Base-by-base conservation (phyloP, 2,113 vertebrate genomes). In the Corythornis cristatus region DNA sequence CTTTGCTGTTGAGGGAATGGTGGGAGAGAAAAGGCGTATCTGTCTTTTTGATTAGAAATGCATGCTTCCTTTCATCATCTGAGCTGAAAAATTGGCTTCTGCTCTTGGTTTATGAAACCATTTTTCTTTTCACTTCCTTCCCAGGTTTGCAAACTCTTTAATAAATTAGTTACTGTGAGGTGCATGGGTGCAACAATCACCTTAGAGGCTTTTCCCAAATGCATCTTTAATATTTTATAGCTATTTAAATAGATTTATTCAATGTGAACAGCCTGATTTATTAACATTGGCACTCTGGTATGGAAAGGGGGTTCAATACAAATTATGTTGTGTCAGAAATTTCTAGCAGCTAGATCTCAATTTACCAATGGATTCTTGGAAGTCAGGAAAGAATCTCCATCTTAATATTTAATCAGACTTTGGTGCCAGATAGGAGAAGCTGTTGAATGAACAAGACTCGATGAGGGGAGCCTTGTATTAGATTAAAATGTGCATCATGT, bases 11-110 rank as follows among this genome's bases (percentile, higher is more conserved):
- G 97, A 98, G 97, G 96, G 97, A 98, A 98, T 93, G 97, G 96
- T 97, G 96, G 97, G 96, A 98, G 97, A 97, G 96, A 98, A 96
- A 98, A 97, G 97, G 97, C 96, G 96, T 98, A 98, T 98, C 98
- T 97, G 97, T 98, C 98, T 98, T 98, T 98, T 97, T 98, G 98
- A 98, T 98, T 98, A 98, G 98, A 98, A 98, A 98, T 98, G 98
- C 96, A 98, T 98, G 97, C 97, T 98, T 98, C 97, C 98, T 98
- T 98, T 98, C 98, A 98, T 98, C 98, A 97, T 98, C 97, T 96
- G 95, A 96, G 96, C 98, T 98, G 98, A 98, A 98, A 98, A 98
- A 98, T 98, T 97, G 97, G 97, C 97, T 98, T 97, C 98, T 97
- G 97, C 97, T 97, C 97, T 97, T 97, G 96, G 97, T 98, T 98